These are phyloP conservation scores for Tympanoctomys barrerae DNA, from an alignment of 2,797 vertebrate genomes.

Conservation along the genomic window DNA sequence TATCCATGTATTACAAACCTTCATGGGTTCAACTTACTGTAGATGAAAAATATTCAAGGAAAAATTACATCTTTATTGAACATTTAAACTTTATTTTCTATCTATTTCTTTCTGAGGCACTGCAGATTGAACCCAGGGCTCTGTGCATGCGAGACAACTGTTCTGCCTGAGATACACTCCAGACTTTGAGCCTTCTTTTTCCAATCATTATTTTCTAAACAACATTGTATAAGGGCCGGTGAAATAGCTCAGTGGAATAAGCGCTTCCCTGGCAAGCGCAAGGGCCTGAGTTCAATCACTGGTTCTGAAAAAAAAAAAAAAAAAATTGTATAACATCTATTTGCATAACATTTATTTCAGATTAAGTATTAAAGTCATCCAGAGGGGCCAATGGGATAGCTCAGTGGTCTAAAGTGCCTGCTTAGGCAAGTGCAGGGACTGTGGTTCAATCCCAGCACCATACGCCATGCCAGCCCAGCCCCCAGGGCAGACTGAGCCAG, in stretches of 20 bases:
- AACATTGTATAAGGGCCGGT: neutral
- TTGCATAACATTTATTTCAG: neutral
- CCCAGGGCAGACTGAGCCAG: no score
- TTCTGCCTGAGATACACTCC: neutral
- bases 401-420: no score
- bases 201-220: neutral
- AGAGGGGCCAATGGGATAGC: neutral
- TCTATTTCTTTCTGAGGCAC: no score
- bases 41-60: neutral
- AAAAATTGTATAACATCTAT: neutral
- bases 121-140: neutral
- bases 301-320: no score
- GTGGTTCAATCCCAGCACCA: no score
- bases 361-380: neutral
- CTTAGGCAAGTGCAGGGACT: no score
- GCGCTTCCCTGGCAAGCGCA: no score
- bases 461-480: no score
- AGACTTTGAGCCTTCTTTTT: neutral
- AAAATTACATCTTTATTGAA: neutral
- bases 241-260: no score
- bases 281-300: no score
- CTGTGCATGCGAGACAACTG: no score
- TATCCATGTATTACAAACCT: neutral
- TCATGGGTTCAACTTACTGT: neutral
- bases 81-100: neutral